Evolutionary conservation across 2,888 invertebrate species (phyloP).

Genomic region (Hedya salicella): DNA sequence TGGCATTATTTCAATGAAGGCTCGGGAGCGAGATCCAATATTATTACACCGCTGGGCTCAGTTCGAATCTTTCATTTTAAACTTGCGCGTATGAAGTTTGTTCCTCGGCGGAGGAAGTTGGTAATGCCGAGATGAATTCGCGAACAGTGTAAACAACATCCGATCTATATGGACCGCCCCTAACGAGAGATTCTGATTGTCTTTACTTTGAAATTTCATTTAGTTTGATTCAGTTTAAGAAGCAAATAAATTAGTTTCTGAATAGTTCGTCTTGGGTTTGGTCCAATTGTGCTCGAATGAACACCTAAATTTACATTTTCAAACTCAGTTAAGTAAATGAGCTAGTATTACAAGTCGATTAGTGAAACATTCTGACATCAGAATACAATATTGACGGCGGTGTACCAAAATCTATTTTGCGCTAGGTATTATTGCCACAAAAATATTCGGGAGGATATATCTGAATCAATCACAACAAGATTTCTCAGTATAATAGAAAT

Average conservation of each 20-base stretch:
- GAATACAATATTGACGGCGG: too few species aligned
- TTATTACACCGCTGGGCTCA: slow-evolving; percentile 55
- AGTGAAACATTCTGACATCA: not conserved
- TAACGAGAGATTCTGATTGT: slow-evolving; percentile 44
- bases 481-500: not conserved
- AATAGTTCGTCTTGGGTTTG: slow-evolving; percentile 24
- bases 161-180: slow-evolving; percentile 43
- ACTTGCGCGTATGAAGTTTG: slow-evolving; percentile 62
- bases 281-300: slow-evolving; percentile 5
- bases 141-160: slow-evolving; percentile 50
- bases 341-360: not conserved
- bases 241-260: slow-evolving; percentile 40
- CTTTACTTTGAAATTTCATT: slow-evolving; percentile 40
- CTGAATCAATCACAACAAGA: not conserved
- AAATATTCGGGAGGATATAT: too few species aligned
- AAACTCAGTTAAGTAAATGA: not conserved
- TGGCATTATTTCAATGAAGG: slow-evolving; percentile 40
- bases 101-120: slow-evolving; percentile 46
- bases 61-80: slow-evolving; percentile 73
- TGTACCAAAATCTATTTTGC: too few species aligned
- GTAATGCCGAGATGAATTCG: slow-evolving; percentile 51
- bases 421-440: too few species aligned
- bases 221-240: slow-evolving; percentile 42
- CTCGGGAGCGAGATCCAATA: slow-evolving; percentile 53
- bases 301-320: not conserved